These are phyloP conservation scores for Prionace glauca DNA, from an alignment of 2,797 vertebrate genomes.

Conservation along the genomic window DNA sequence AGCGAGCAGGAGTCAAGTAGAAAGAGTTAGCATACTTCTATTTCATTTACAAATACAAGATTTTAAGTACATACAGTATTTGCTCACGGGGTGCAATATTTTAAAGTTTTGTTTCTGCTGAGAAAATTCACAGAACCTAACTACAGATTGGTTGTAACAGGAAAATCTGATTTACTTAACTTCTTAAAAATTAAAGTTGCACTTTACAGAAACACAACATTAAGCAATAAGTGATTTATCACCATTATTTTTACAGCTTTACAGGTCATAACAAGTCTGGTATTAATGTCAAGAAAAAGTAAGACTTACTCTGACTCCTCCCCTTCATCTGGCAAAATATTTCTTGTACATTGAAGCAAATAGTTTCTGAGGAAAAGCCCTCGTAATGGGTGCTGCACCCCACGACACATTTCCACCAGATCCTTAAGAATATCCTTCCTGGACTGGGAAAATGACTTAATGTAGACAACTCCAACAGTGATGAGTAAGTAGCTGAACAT, in stretches of 20 bases:
- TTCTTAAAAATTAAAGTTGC: background rate
- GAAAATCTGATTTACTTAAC: too few species aligned
- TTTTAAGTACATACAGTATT: background rate
- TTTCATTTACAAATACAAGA: background rate
- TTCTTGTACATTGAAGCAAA: conserved; percentile 91
- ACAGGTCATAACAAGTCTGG: background rate
- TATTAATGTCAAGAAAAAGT: background rate
- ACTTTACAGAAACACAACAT: background rate
- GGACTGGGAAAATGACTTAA: conserved; percentile 95
- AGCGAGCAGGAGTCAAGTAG: background rate
- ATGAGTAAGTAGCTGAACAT: conserved; percentile 81
- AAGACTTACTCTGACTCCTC: conserved; percentile 77
- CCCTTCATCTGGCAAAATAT: conserved; percentile 92
- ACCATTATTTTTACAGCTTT: background rate
- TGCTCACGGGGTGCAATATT: too few species aligned
- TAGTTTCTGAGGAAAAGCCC: conserved; percentile 96
- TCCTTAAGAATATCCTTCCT: conserved; percentile 97
- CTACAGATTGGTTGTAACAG: too few species aligned
- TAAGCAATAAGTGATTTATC: background rate
- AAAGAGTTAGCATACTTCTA: background rate
- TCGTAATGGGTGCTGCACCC: conserved; percentile 90
- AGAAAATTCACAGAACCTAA: background rate
- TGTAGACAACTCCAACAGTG: conserved; percentile 95
- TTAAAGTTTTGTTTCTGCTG: background rate
- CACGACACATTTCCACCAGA: conserved; percentile 96